These are phyloP conservation scores for Phataginus tricuspis DNA, from an alignment of 2,797 vertebrate species.

Conservation along the genomic window DNA sequence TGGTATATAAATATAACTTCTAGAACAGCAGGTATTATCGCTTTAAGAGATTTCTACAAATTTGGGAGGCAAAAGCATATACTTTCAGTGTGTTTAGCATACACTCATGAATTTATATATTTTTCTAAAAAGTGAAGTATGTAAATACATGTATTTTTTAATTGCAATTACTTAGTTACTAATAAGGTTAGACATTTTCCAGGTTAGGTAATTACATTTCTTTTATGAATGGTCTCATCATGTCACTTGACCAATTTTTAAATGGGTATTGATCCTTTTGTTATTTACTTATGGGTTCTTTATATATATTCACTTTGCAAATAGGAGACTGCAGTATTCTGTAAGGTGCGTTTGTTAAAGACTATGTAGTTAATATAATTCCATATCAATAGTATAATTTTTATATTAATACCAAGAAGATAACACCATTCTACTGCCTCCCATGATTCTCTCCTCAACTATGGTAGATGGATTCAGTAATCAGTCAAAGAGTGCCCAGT, in stretches of 20 bases:
- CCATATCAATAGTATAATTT: neutral
- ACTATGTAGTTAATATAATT: neutral
- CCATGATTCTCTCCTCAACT: neutral
- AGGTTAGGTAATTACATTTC: neutral
- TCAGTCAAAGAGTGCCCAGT: neutral
- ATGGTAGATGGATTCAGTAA: neutral
- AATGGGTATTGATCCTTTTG: slow-evolving; percentile 29
- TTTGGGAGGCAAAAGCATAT: slow-evolving; percentile 3
- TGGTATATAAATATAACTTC: neutral
- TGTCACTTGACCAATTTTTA: slow-evolving; percentile 27
- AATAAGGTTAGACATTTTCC: slow-evolving; percentile 34
- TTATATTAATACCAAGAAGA: neutral
- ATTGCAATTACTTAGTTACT: neutral
- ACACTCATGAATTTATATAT: neutral
- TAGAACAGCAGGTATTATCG: neutral
- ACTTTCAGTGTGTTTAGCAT: slow-evolving; percentile 27
- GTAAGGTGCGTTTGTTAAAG: neutral
- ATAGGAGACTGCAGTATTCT: neutral
- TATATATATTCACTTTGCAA: slow-evolving; percentile 4
- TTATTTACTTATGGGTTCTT: neutral
- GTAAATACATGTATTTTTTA: neutral
- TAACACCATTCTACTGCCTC: neutral
- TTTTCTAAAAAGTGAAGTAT: neutral
- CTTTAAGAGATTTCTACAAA: slow-evolving; percentile 32
- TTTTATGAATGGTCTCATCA: neutral